Evolutionary conservation across 2,888 invertebrate species (phyloP), one percentile per base, ranked within the genome.

Genomic region (Synergus laeviventris): DNA sequence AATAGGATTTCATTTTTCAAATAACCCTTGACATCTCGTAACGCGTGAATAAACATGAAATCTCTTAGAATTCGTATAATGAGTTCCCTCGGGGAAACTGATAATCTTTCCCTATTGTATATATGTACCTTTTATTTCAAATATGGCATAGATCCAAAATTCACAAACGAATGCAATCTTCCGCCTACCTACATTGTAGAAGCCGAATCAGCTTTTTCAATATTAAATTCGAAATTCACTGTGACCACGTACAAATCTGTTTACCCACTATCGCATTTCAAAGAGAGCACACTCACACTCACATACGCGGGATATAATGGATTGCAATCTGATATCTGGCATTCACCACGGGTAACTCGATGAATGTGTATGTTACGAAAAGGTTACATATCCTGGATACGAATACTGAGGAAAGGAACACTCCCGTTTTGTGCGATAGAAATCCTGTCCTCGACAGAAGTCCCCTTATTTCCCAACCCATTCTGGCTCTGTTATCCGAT

Each of bases 131-230:
- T 54, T 14, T 54, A 16, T 54, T 18, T 54, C 56, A 59, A 59
- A 21, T 21, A 21, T 59, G 56, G 56, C 56, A 59, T 21, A 21
- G 56, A 59, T 59, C 56, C 56, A 59, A 59, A 59, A 59, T 59
- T 59, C 21, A 18, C 18, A 59, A 59, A 59, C 18, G 56, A 59
- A 59, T 59, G 21, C 21, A 7, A 59, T 59, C 56, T 59, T 59
- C 56, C 11, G 11, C 18, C 11, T 59, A 21, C 11, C 18, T 59
- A 59, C 56, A 59, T 59, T 59, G 56, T 11, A 59, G 21, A 59
- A 59, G 56, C 21, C 5, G 21, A 24, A 59, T 18, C 21, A 59
- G 56, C 56, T 21, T 59, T 59, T 59, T 59, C 56, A 7, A 59
- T 21, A 18, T n/a, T n/a, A 59, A 59, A 59, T 59, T 21, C 18